Percentiles rank a stretch among this genome's conserved stretches.
Evolutionary conservation across 2,888 invertebrate genomes (phyloP).

Genomic region (Scaptomyza caliginosa): DNA sequence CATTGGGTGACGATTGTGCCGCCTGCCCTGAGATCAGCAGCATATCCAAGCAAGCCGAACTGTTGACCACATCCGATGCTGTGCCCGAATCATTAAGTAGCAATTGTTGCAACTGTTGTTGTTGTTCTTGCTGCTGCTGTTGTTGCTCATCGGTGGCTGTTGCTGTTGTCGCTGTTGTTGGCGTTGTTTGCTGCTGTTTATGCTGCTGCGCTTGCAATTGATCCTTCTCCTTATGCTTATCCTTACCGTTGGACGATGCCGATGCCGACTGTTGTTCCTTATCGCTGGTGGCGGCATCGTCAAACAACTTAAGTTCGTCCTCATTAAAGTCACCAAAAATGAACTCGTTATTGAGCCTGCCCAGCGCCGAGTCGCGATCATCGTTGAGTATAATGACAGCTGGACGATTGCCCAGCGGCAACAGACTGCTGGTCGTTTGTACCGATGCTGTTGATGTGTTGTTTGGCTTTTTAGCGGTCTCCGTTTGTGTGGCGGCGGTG

Average conservation of each 20-base stretch:
- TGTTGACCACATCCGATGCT: constrained; percentile 71
- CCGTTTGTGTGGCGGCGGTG: constrained; percentile 66
- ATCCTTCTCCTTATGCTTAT: neutral
- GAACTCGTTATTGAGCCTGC: constrained; percentile 87
- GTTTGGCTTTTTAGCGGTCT: constrained; percentile 50
- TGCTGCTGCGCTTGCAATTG: neutral
- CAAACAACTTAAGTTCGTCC: constrained; percentile 82
- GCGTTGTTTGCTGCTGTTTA: constrained; percentile 22
- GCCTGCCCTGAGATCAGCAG: constrained; percentile 70
- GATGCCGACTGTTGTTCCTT: neutral
- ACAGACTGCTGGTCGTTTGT: constrained; percentile 13
- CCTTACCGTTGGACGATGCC: neutral
- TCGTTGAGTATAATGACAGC: constrained; percentile 90
- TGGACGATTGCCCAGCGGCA: constrained; percentile 83
- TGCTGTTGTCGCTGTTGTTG: constrained; percentile 18
- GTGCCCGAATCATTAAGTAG: constrained; percentile 78
- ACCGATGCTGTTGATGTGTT: constrained; percentile 26
- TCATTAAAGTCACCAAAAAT: constrained; percentile 87
- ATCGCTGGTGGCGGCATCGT: constrained; percentile 38
- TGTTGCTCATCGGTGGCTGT: constrained; percentile 12
- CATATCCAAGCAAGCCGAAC: constrained; percentile 68
- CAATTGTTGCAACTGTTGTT: constrained; percentile 34
- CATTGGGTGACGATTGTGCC: constrained; percentile 78
- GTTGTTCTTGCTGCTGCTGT: constrained; percentile 29
- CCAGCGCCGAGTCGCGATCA: constrained; percentile 70